Base-by-base conservation (phyloP, 2,888 invertebrate genomes). In the Euzetes globulus region DNA sequence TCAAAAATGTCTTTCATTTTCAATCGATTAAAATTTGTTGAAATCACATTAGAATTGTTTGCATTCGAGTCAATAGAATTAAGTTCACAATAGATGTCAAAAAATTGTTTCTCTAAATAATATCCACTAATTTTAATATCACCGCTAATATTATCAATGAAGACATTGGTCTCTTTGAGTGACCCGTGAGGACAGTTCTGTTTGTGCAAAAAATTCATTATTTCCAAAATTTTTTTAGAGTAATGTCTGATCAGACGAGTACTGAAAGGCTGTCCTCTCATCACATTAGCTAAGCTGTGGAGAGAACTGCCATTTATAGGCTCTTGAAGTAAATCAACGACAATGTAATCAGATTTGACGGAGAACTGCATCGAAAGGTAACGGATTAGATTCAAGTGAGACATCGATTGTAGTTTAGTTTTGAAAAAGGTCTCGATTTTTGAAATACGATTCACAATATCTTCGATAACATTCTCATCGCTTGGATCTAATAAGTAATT, bases 131-230 rank as follows among this genome's bases (percentile, higher is more conserved):
- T 79, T 80, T 87, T 85, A 4, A 88, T 83, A 37, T 81, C 79
- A 52, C 88, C 86, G 75, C 74, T 77, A 22, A 47, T 47, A 71
- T 77, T 78, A 73, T 83, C 83, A 27, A 83, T 75, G 77, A 79
- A 80, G 41, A 81, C 75, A 68, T 79, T 79, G 3, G 79, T 78
- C 25, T 84, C 88, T 76, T 89, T 84, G n/a, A 95, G 83, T 82
- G 91, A 89, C 80, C 89, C 89, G 82, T 95, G 94, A 19, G 92
- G 88, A 1, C 94, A 88, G 77, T 90, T 90, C 77, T 89, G 90
- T 79, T 88, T 86, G 81, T 95, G 94, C 74, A 95, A 84, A 81
- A 88, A 92, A 52, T 88, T 87, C 45, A 94, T 83, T 17, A 90
- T 92, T 72, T 87, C 86, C 4, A 94, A 84, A 37, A 93, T 86